Evolutionary conservation across 2,888 invertebrate genomes (phyloP).

Genomic region (Drosophila testacea): DNA sequence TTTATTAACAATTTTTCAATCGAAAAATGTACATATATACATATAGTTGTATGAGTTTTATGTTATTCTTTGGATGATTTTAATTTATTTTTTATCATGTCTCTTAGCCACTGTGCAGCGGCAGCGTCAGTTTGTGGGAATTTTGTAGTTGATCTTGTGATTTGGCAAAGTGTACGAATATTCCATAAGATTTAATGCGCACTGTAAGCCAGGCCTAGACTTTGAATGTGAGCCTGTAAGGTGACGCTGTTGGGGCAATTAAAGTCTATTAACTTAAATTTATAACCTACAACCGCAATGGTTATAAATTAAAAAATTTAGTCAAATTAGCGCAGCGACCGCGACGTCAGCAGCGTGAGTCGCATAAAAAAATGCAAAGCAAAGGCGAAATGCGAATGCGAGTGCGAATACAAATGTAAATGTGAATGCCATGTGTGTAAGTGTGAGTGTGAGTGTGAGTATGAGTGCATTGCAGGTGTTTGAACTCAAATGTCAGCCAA

Average conservation of each 20-base stretch:
- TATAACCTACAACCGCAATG: constrained; percentile 59
- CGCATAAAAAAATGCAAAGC: constrained; percentile 62
- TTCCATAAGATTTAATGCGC: constrained; percentile 6
- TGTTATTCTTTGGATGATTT: too few species aligned
- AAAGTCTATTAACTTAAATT: constrained; percentile 73
- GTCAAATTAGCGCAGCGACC: constrained; percentile 67
- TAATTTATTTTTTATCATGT: too few species aligned
- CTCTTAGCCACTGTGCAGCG: background rate
- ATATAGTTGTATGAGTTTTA: too few species aligned
- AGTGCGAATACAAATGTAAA: constrained; percentile 5
- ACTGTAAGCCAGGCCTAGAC: constrained; percentile 34
- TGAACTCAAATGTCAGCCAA: constrained; percentile 79
- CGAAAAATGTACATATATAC: too few species aligned
- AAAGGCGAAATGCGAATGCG: constrained; percentile 27
- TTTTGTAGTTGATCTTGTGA: constrained; percentile 60
- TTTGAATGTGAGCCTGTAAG: constrained; percentile 30
- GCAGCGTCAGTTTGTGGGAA: constrained; percentile 65
- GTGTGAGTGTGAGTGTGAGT: constrained; percentile 27
- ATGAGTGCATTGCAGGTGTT: constrained; percentile 78
- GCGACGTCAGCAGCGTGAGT: constrained; percentile 35
- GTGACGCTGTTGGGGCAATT: constrained; percentile 55
- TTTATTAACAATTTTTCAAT: too few species aligned
- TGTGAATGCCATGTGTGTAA: constrained; percentile 13
- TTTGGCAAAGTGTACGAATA: constrained; percentile 58
- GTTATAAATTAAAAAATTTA: constrained; percentile 73